Conservation (phyloP, 2,888 invertebrate genomes). For the Rhagium mordax region DNA sequence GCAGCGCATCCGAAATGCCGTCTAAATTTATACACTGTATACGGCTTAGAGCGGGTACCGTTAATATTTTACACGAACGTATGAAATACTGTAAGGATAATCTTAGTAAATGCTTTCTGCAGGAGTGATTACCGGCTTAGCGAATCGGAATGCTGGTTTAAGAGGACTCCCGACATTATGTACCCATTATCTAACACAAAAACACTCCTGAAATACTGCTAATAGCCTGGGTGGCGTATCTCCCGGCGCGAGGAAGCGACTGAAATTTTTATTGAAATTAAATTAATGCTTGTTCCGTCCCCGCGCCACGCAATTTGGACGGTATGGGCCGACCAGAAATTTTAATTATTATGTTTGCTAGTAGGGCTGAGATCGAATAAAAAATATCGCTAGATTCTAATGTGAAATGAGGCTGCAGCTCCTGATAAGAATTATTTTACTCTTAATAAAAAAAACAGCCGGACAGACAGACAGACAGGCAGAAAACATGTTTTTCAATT, state of each 20-base stretch:
- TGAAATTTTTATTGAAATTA: neutral
- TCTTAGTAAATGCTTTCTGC: slow-evolving; percentile 26
- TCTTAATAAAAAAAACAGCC: too few species aligned
- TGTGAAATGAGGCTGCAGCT: too few species aligned
- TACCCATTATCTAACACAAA: slow-evolving; percentile 6
- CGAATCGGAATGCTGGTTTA: slow-evolving; percentile 8
- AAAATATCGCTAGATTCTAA: too few species aligned
- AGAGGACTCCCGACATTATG: neutral
- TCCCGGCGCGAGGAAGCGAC: neutral
- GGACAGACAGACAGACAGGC: too few species aligned
- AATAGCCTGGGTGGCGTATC: neutral
- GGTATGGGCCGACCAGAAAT: too few species aligned
- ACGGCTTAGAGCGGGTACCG: slow-evolving; percentile 9
- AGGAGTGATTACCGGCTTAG: slow-evolving; percentile 23
- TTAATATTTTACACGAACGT: slow-evolving; percentile 31
- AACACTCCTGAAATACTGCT: slow-evolving; percentile 2
- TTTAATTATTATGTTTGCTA: too few species aligned
- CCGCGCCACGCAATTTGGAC: too few species aligned
- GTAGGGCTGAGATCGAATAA: too few species aligned
- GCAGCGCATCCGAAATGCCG: slow-evolving; percentile 2
- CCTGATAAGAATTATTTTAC: too few species aligned
- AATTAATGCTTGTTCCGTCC: too few species aligned
- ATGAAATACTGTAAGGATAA: slow-evolving; percentile 31
- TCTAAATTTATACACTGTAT: slow-evolving; percentile 12
- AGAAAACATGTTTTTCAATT: too few species aligned